Evolutionary conservation across 2,888 invertebrate genomes (phyloP).

Genomic region (Cheilosia soror): DNA sequence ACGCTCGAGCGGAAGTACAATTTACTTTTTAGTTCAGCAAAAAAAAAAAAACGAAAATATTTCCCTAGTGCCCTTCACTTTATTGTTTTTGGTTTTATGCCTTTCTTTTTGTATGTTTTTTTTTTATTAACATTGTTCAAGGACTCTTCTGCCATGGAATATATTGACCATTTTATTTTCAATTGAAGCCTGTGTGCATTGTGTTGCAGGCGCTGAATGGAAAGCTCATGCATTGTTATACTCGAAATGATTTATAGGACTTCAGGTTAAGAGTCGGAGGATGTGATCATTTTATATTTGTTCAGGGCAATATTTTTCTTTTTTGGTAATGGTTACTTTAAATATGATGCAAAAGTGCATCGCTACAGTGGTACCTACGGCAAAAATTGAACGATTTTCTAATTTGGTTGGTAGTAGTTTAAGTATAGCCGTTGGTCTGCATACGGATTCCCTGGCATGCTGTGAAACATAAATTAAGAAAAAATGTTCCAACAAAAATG

Average conservation of each 20-base stretch:
- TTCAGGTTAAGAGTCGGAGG: conserved; percentile 68
- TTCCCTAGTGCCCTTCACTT: conserved; percentile 71
- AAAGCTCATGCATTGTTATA: conserved; percentile 66
- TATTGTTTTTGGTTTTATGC: conserved; percentile 58
- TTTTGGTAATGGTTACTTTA: not conserved
- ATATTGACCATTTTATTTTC: conserved; percentile 75
- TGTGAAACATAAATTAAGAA: too few relatives aligned
- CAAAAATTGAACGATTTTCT: too few relatives aligned
- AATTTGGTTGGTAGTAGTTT: too few relatives aligned
- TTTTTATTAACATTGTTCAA: conserved; percentile 66
- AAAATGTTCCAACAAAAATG: too few relatives aligned
- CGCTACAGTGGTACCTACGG: not conserved
- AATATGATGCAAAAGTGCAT: not conserved
- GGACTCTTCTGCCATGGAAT: conserved; percentile 63
- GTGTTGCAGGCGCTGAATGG: conserved; percentile 54
- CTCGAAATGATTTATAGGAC: conserved; percentile 69
- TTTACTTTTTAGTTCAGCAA: conserved; percentile 68
- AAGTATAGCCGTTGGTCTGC: too few relatives aligned
- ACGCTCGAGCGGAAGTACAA: conserved; percentile 69
- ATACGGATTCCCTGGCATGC: too few relatives aligned
- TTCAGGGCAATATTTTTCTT: conserved; percentile 20
- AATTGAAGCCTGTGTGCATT: conserved; percentile 68
- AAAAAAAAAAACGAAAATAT: conserved; percentile 43
- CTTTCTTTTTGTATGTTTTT: conserved; percentile 12
- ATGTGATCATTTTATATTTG: conserved; percentile 65